Conservation (phyloP, 2,888 invertebrate species). For the Caenorhabditis sp. region DNA sequence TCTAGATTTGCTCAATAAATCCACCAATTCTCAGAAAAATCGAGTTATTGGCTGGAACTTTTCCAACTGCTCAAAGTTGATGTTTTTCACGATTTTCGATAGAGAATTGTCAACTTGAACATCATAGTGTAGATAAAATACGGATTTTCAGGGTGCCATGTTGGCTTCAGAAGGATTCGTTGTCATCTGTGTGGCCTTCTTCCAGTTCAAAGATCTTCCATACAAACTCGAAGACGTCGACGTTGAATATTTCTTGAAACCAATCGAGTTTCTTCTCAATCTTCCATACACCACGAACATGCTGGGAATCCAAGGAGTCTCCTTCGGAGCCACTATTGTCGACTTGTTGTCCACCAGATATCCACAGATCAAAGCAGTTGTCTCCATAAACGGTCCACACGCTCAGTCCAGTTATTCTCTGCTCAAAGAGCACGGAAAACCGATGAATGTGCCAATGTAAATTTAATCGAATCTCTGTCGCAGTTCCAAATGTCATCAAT, state of each 20-base stretch:
- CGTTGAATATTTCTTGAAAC: slow-evolving; percentile 62
- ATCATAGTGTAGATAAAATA: too few species aligned
- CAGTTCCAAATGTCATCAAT: neutral
- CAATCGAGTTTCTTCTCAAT: slow-evolving; percentile 62
- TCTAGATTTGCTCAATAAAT: too few species aligned
- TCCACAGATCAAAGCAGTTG: slow-evolving; percentile 66
- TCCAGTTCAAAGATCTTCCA: slow-evolving; percentile 67
- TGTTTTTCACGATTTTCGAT: neutral
- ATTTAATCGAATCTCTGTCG: neutral
- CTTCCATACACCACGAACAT: slow-evolving; percentile 61
- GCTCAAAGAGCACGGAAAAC: slow-evolving; percentile 64
- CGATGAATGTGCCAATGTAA: slow-evolving; percentile 51
- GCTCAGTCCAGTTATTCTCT: slow-evolving; percentile 45
- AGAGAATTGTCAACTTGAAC: too few species aligned
- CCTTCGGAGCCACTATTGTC: slow-evolving; percentile 67
- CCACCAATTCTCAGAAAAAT: too few species aligned
- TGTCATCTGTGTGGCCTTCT: slow-evolving; percentile 67
- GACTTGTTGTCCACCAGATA: slow-evolving; percentile 62
- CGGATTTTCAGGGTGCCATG: slow-evolving; percentile 58
- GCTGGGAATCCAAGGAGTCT: slow-evolving; percentile 69
- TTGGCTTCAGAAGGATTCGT: slow-evolving; percentile 68
- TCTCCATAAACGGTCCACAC: slow-evolving; percentile 67
- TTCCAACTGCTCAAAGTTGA: too few species aligned
- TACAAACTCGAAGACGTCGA: slow-evolving; percentile 65
- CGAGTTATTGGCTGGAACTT: too few species aligned